Percentiles rank a stretch among this genome's conserved stretches.
phyloP scores from a whole-genome alignment of 23 tunicate genomes.

The Botrylloides violaceus region DNA sequence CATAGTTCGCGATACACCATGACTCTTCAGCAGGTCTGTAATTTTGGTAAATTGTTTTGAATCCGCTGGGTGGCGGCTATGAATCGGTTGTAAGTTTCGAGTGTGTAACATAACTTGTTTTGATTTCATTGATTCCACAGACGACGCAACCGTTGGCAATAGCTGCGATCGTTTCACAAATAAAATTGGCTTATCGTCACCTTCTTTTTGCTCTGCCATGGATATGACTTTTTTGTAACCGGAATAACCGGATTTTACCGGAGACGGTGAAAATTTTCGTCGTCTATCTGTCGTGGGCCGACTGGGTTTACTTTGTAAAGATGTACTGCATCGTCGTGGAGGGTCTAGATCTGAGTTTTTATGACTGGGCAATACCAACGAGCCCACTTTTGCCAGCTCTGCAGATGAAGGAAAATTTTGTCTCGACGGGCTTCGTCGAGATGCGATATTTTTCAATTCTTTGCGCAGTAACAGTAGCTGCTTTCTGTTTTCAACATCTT shows the following conservation, averaged over 20 bases:
- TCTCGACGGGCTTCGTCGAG: conserved; percentile 4
- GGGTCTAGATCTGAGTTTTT: background rate
- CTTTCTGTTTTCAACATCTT: background rate
- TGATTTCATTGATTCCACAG: conserved; percentile 18
- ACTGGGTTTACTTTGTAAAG: background rate
- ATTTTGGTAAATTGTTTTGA: conserved; percentile 67
- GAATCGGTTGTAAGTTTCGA: background rate
- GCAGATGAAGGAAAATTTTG: conserved; percentile 5
- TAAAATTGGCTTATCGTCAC: conserved; percentile 5
- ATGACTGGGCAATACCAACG: conserved; percentile 6
- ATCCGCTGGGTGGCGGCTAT: conserved; percentile 39
- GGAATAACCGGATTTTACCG: background rate
- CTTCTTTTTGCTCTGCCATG: conserved; percentile 8
- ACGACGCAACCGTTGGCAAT: conserved; percentile 3
- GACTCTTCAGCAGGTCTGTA: conserved; percentile 54
- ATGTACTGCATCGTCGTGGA: background rate
- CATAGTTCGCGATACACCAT: background rate
- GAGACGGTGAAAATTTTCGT: conserved; percentile 2
- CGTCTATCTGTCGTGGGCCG: background rate
- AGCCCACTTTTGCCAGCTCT: conserved; percentile 5
- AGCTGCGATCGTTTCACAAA: conserved; percentile 19
- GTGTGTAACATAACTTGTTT: conserved; percentile 4
- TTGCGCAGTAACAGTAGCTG: conserved; percentile 4
- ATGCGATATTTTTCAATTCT: background rate
- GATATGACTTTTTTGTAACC: background rate